Conservation (phyloP, 2,888 invertebrate species). For the Drosophila eohydei region DNA sequence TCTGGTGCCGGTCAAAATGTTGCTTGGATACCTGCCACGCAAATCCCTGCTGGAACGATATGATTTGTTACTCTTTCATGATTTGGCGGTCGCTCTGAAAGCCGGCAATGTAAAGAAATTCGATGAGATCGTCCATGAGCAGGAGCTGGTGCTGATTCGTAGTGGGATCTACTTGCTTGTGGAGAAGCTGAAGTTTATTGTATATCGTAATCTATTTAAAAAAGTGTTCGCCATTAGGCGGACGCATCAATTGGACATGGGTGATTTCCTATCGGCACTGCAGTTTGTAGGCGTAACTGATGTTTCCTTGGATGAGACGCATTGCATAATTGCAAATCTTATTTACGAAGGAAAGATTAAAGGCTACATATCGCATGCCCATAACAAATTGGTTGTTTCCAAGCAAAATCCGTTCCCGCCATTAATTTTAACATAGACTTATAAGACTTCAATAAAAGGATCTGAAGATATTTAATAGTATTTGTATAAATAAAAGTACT, state of each 20-base stretch:
- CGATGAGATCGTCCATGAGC: constrained; percentile 92
- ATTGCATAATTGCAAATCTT: constrained; percentile 98
- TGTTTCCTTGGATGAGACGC: constrained; percentile 96
- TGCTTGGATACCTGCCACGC: constrained; percentile 97
- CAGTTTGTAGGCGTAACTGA: constrained; percentile 92
- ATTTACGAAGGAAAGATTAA: constrained; percentile 99
- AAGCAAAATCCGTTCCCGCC: constrained; percentile 98
- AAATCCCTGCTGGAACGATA: constrained; percentile 93
- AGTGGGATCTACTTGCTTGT: constrained; percentile 99
- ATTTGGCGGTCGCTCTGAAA: constrained; percentile 94
- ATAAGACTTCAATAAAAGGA: constrained; percentile 14
- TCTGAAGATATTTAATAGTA: background rate
- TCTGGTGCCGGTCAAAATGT: constrained; percentile 98
- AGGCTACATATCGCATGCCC: constrained; percentile 98
- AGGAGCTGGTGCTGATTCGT: constrained; percentile 96
- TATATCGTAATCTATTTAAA: constrained; percentile 97
- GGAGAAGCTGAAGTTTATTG: constrained; percentile 97
- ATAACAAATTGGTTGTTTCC: constrained; percentile 98
- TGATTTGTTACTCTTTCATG: constrained; percentile 95
- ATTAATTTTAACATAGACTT: constrained; percentile 87
- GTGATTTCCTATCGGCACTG: constrained; percentile 92
- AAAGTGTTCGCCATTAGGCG: constrained; percentile 91
- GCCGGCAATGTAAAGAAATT: constrained; percentile 94
- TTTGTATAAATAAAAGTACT: background rate
- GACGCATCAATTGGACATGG: constrained; percentile 95